Base-by-base conservation (phyloP, 1,140 invertebrate genomes). In the Drosophila murphyi region DNA sequence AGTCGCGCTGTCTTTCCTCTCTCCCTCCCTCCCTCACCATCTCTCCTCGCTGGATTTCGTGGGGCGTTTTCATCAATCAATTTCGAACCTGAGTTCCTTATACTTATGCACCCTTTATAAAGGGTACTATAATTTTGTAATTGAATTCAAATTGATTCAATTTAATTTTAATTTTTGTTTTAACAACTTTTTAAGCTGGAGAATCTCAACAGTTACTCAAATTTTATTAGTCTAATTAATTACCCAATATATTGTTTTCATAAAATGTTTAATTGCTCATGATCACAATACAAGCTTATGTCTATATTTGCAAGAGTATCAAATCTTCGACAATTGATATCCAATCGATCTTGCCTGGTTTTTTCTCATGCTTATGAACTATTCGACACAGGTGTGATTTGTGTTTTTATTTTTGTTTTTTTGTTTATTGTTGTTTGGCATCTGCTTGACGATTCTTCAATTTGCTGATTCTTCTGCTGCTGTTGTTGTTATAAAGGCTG, bases 51-150 rank as follows among this genome's bases (percentile, higher is more conserved):
- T 50, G 48, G 43, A 56, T 76, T 74, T 70, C 57, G 39, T 73
- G 80, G 80, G 80, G 80, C 85, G 80, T 88, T 85, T 89, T 81
- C 85, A 85, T 85, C 78, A 89, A 89, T 78, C 74, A 89, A 80
- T 80, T 82, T 69, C 31, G 76, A 73, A 59, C 71, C 59, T 74
- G 59, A 75, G 43, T 64, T 71, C 54, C 57, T 50, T 78, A 67
- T 67, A 54, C 67, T 76, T 80, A 76, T 76, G 35, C 29, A 47
- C n/a, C 12, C 12, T 35, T 43, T 45, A 3, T n/a, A 32, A 43
- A 43, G 39, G 39, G 39, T 43, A 43, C n/a, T 43, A 43, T 43
- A n/a, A n/a, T 43, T 43, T 43, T 3, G 10, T 43, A 43, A 43
- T 43, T 43, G 10, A n/a, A n/a, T 43, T 43, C 10, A 43, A 43